These are phyloP conservation scores for Anthoscopus minutus DNA, from an alignment of 2,113 vertebrate genomes.

Conservation along the genomic window DNA sequence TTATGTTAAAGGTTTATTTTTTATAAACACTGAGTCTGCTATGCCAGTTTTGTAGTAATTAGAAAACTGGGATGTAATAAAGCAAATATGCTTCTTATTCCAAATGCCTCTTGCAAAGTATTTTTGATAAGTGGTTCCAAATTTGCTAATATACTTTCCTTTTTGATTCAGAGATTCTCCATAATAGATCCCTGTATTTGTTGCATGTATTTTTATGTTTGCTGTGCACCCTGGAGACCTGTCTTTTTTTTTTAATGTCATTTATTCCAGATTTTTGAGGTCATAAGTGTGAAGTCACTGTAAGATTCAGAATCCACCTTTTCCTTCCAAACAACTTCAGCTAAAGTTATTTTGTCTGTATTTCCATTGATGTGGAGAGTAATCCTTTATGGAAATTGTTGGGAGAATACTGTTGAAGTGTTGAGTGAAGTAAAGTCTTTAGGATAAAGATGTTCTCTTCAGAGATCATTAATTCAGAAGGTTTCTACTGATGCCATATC, in stretches of 20 bases:
- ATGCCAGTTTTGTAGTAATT: neutral
- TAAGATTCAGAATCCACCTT: neutral
- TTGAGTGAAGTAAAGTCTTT: too few relatives aligned
- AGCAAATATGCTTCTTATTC: neutral
- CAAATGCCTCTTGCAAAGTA: neutral
- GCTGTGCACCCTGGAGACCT: neutral
- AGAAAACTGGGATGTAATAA: neutral
- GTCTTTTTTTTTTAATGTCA: neutral
- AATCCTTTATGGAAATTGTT: neutral
- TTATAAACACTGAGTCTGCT: neutral
- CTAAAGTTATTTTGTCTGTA: neutral
- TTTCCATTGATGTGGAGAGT: neutral
- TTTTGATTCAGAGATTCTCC: neutral
- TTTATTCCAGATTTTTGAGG: neutral
- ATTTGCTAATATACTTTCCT: neutral
- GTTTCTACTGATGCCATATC: neutral
- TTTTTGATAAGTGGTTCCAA: neutral
- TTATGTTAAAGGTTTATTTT: neutral
- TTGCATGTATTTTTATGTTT: neutral
- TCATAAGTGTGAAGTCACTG: neutral
- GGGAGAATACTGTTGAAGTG: neutral
- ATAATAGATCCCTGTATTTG: neutral
- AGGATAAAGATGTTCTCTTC: neutral
- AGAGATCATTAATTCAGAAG: neutral
- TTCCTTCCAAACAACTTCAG: neutral